These are phyloP conservation scores for Phylloscopus trochilus DNA, from an alignment of 2,113 vertebrate genomes.

Conservation along the genomic window DNA sequence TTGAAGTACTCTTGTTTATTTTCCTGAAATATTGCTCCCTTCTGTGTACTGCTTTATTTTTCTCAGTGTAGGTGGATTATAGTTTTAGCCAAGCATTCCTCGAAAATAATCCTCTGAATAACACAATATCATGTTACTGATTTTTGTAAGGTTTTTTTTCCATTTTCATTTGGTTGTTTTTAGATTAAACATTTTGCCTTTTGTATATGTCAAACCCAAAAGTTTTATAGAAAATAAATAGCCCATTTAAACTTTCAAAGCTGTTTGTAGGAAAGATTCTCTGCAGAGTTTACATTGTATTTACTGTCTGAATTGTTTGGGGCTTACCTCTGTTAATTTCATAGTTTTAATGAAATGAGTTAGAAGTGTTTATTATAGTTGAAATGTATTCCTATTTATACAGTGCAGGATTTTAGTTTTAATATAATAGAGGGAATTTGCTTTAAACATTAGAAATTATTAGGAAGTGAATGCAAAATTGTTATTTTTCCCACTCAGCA, in stretches of 20 bases:
- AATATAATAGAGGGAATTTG: not conserved
- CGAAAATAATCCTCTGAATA: not conserved
- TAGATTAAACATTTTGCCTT: not conserved
- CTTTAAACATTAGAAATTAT: not conserved
- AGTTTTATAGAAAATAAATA: not conserved
- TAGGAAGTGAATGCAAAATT: not conserved
- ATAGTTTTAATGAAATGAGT: not conserved
- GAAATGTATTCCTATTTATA: not conserved
- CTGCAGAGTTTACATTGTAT: not conserved
- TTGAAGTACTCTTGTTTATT: not conserved
- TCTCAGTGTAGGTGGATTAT: not conserved
- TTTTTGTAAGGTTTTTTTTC: not conserved
- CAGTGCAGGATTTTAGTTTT: not conserved
- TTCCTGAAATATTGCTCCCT: not conserved
- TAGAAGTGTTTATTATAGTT: not conserved
- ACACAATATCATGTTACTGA: not conserved
- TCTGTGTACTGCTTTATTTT: slow-evolving; percentile 3
- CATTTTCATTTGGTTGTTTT: slow-evolving; percentile 9
- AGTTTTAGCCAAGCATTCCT: slow-evolving; percentile 1
- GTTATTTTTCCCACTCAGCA: not conserved
- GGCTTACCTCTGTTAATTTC: not conserved
- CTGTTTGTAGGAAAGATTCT: not conserved
- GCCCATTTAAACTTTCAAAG: not conserved
- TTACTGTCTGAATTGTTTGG: not conserved
- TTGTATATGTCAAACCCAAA: not conserved